phyloP scores from a whole-genome alignment of 2,888 invertebrate genomes.

The Sinodicranocentrus sp. region DNA sequence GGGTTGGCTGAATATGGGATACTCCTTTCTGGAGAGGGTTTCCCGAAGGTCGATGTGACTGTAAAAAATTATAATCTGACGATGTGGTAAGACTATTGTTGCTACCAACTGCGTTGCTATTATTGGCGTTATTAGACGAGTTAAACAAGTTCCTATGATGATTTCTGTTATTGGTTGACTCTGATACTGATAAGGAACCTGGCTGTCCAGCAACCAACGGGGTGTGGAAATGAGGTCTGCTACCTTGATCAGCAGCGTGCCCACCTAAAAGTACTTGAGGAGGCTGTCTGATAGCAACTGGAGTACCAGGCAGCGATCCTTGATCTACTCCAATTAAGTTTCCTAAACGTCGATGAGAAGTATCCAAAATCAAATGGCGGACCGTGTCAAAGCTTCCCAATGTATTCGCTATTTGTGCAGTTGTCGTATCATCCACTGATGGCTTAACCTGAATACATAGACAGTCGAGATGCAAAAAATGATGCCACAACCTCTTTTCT shows the following conservation, averaged over 20 bases:
- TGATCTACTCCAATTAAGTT: constrained; percentile 83
- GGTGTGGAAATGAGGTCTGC: constrained; percentile 47
- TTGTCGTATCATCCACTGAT: constrained; percentile 76
- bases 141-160: constrained; percentile 60
- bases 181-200: constrained; percentile 5
- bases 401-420: constrained; percentile 76
- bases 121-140: constrained; percentile 25
- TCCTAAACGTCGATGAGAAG: constrained; percentile 79
- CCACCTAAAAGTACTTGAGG: constrained; percentile 28
- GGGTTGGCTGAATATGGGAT: constrained; percentile 54
- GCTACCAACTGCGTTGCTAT: constrained; percentile 14
- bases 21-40: constrained; percentile 70
- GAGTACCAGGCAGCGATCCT: constrained; percentile 63
- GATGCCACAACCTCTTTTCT: too few species aligned
- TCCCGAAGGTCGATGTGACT: constrained; percentile 39
- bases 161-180: constrained; percentile 44
- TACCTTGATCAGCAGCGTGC: constrained; percentile 40
- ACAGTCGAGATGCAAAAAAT: too few species aligned
- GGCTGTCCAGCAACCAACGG: constrained; percentile 39
- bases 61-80: constrained; percentile 53
- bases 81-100: constrained; percentile 40
- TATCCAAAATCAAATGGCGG: constrained; percentile 76
- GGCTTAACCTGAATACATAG: constrained; percentile 75
- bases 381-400: constrained; percentile 76
- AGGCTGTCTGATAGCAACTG: constrained; percentile 57